phyloP scores from a whole-genome alignment of 30 jellyfish, hydroid and myxozoan genomes.

The Turritopsis dohrnii region DNA sequence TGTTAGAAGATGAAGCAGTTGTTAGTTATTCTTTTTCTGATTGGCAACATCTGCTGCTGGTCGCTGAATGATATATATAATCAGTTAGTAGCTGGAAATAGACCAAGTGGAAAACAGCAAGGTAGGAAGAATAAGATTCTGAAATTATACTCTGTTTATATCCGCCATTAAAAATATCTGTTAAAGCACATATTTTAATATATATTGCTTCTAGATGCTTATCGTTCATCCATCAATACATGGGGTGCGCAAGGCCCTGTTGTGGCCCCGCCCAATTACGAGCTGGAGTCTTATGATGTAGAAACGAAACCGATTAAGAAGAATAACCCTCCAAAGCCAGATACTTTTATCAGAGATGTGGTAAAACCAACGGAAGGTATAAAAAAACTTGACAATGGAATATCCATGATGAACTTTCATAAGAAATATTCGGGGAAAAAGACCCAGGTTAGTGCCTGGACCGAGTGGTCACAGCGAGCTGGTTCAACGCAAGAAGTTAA shows the following conservation, averaged over 20 bases:
- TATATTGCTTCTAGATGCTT: not conserved
- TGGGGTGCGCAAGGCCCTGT: slow-evolving; percentile 10
- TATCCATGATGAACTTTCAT: not conserved
- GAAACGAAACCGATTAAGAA: not conserved
- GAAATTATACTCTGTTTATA: no score
- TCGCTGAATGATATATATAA: slow-evolving; percentile 24
- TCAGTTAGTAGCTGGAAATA: slow-evolving; percentile 15
- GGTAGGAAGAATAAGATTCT: slow-evolving; percentile 5
- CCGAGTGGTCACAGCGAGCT: slow-evolving; percentile 26
- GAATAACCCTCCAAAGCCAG: slow-evolving; percentile 4
- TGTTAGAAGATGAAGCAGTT: slow-evolving; percentile 4
- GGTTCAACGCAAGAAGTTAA: not conserved
- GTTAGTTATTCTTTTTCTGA: not conserved
- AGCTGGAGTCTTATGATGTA: slow-evolving; percentile 1
- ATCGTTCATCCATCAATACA: not conserved
- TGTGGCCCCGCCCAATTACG: slow-evolving; percentile 18
- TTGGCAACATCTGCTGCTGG: slow-evolving; percentile 14
- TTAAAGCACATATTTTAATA: no score
- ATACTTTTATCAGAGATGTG: not conserved
- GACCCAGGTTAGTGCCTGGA: slow-evolving; percentile 26
- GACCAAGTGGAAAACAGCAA: slow-evolving; percentile 8
- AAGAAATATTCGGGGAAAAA: slow-evolving; percentile 4
- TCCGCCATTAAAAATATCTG: no score
- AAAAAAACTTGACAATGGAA: not conserved
- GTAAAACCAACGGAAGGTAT: slow-evolving; percentile 31